Evolutionary conservation across 2,888 invertebrate genomes (phyloP).

Genomic region (Caenorhabditis sp.): DNA sequence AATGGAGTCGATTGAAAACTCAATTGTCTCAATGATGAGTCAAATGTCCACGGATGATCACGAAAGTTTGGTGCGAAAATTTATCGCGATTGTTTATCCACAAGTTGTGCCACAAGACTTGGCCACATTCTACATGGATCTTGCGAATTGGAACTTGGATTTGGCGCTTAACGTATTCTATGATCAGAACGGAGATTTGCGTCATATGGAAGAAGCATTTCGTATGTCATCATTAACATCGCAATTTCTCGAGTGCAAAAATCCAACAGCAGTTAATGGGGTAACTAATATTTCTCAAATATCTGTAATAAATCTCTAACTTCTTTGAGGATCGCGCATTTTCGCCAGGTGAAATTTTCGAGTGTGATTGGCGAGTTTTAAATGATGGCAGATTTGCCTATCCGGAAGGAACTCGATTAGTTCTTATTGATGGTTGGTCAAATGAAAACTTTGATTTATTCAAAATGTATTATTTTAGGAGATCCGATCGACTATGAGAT

Average conservation of each 20-base stretch:
- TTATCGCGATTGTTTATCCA: conserved; percentile 25
- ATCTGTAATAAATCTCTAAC: neutral
- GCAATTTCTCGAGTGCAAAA: conserved; percentile 19
- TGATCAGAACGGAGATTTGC: conserved; percentile 37
- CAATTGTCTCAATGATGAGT: conserved; percentile 35
- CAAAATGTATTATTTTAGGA: conserved; percentile 7
- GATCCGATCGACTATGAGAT: conserved; percentile 41
- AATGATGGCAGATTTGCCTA: conserved; percentile 34
- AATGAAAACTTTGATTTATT: too few species aligned
- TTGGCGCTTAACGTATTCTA: conserved; percentile 31
- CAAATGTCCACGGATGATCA: conserved; percentile 39
- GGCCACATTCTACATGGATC: conserved; percentile 42
- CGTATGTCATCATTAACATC: conserved; percentile 27
- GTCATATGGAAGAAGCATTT: conserved; percentile 40
- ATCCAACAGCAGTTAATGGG: conserved; percentile 25
- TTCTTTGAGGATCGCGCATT: conserved; percentile 14
- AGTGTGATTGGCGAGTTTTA: conserved; percentile 18
- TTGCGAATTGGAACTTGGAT: conserved; percentile 37
- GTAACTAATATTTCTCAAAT: conserved; percentile 1
- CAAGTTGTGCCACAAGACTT: conserved; percentile 37
- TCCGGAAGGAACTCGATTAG: conserved; percentile 33
- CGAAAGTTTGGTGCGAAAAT: conserved; percentile 23
- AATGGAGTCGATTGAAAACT: conserved; percentile 40
- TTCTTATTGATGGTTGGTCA: conserved; percentile 32
- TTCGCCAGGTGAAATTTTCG: conserved; percentile 16